phyloP scores from a whole-genome alignment of 53 echinoderm and acorn worm genomes.

The Paracentrotus lividus region DNA sequence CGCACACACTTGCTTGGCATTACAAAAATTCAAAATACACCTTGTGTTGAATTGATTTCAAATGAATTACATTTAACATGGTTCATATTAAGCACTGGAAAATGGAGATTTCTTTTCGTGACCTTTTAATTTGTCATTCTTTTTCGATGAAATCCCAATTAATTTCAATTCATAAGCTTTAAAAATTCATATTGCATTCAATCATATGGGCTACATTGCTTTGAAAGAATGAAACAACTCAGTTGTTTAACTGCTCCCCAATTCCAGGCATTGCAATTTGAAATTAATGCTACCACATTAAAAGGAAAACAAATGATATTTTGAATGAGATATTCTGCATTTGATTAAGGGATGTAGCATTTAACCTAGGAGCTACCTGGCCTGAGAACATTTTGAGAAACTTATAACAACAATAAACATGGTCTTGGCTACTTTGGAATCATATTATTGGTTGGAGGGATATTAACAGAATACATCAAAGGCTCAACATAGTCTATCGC shows the following conservation, averaged over 20 bases:
- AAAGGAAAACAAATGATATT: too few species aligned
- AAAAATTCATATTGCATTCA: conserved; percentile 3
- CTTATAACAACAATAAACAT: too few species aligned
- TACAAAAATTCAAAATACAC: not conserved
- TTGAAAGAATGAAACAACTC: not conserved
- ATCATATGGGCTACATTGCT: not conserved
- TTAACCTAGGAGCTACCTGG: too few species aligned
- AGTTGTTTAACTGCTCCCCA: not conserved
- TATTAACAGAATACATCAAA: not conserved
- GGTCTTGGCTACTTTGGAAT: not conserved
- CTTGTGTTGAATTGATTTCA: not conserved
- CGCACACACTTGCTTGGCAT: not conserved
- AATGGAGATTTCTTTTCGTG: not conserved
- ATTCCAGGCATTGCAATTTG: not conserved
- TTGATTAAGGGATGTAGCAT: too few species aligned
- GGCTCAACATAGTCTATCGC: not conserved
- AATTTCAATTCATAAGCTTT: conserved; percentile 2
- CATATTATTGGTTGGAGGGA: not conserved
- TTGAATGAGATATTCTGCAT: too few species aligned
- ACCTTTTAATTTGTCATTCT: not conserved
- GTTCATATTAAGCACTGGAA: too few species aligned
- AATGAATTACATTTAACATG: not conserved
- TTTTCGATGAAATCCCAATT: not conserved
- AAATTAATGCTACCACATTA: not conserved
- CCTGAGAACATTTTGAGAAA: too few species aligned